These are phyloP conservation scores for Andrena camellia DNA, from an alignment of 2,888 invertebrate genomes.

Conservation along the genomic window DNA sequence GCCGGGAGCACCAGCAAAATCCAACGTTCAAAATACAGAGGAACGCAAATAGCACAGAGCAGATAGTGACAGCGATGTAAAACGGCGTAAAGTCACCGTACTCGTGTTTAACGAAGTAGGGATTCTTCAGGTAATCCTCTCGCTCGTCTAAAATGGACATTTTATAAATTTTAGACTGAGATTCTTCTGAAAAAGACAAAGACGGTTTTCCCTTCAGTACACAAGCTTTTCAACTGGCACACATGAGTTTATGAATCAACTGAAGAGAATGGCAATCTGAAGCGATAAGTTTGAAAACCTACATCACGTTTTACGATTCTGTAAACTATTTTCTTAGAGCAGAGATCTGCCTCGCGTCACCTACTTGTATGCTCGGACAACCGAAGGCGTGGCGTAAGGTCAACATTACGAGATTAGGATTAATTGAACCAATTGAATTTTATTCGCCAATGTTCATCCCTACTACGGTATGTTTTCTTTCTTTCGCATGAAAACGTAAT, in stretches of 20 bases:
- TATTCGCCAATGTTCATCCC: neutral
- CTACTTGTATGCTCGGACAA: neutral
- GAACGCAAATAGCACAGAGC: slow-evolving; percentile 90
- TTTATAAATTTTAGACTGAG: slow-evolving; percentile 79
- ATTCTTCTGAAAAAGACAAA: slow-evolving; percentile 81
- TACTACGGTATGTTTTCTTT: neutral
- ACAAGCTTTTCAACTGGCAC: slow-evolving; percentile 3
- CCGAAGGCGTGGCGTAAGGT: slow-evolving; percentile 64
- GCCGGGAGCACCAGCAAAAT: slow-evolving; percentile 93
- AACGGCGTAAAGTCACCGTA: slow-evolving; percentile 94
- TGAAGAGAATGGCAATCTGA: neutral
- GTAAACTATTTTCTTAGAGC: neutral
- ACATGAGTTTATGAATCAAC: neutral
- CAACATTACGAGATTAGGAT: slow-evolving; percentile 17
- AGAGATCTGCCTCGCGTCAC: slow-evolving; percentile 10
- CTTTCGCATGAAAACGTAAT: neutral
- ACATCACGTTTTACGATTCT: neutral
- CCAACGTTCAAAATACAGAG: slow-evolving; percentile 92
- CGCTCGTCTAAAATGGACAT: slow-evolving; percentile 89
- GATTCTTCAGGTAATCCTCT: slow-evolving; percentile 88
- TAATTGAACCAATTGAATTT: neutral
- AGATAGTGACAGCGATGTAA: slow-evolving; percentile 93
- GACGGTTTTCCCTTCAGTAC: slow-evolving; percentile 59
- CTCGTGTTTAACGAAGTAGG: slow-evolving; percentile 87
- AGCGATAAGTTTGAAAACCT: neutral